Evolutionary conservation across 2,888 invertebrate genomes (phyloP).

Genomic region (Drosophila yooni): DNA sequence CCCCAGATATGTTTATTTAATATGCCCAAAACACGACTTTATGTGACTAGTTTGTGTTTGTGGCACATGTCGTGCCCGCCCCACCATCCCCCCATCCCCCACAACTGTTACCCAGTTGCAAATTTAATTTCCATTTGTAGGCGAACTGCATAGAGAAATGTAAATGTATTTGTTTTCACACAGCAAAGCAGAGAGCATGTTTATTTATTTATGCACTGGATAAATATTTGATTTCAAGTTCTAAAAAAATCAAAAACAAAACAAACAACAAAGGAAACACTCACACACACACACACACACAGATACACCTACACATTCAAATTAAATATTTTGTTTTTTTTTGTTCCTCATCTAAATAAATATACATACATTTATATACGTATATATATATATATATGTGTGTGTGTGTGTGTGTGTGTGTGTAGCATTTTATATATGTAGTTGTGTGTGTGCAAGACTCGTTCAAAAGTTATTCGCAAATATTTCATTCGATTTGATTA

Average conservation of each 20-base stretch:
- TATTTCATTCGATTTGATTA: constrained; percentile 68
- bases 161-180: constrained; percentile 15
- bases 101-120: constrained; percentile 63
- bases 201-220: constrained; percentile 65
- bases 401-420: too few relatives aligned
- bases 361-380: background rate
- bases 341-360: constrained; percentile 13
- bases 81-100: background rate
- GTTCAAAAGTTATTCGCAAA: constrained; percentile 58
- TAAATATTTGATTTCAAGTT: constrained; percentile 68
- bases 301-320: constrained; percentile 32
- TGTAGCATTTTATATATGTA: constrained; percentile 11
- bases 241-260: constrained; percentile 35
- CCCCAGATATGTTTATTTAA: constrained; percentile 53
- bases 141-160: constrained; percentile 23
- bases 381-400: background rate
- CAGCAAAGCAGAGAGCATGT: constrained; percentile 56
- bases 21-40: constrained; percentile 45
- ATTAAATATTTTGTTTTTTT: constrained; percentile 56
- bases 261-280: background rate
- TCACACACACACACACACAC: constrained; percentile 11
- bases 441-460: constrained; percentile 49
- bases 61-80: constrained; percentile 11
- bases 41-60: constrained; percentile 49
- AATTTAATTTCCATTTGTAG: constrained; percentile 50